Conservation (phyloP, 2,888 invertebrate genomes). For the Bombylius major region DNA sequence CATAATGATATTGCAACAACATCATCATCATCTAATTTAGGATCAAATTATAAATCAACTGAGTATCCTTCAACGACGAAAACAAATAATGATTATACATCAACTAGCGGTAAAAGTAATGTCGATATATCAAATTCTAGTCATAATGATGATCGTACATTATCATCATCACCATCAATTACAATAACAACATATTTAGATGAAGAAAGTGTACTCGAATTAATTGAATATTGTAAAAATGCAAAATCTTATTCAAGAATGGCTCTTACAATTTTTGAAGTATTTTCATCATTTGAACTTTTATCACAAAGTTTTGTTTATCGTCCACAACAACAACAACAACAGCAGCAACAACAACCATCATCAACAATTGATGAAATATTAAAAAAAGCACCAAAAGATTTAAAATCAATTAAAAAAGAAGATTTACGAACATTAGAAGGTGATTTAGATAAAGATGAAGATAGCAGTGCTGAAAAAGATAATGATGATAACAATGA, state of each 20-base stretch:
- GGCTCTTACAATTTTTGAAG: conserved; percentile 62
- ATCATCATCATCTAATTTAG: background rate
- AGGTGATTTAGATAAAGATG: conserved; percentile 77
- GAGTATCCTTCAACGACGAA: no score
- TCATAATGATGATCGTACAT: background rate
- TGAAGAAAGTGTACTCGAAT: conserved; percentile 58
- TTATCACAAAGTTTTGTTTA: conserved; percentile 58
- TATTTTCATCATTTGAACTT: conserved; percentile 56
- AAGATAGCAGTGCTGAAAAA: conserved; percentile 49
- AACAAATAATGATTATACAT: no score
- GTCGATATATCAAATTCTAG: background rate
- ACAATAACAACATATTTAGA: conserved; percentile 43
- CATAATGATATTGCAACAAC: background rate
- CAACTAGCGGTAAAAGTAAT: no score
- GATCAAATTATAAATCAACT: background rate
- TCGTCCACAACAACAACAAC: conserved; percentile 7
- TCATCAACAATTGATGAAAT: conserved; percentile 41
- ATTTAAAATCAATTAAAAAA: conserved; percentile 47
- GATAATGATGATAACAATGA: conserved; percentile 16
- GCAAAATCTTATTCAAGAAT: conserved; percentile 56
- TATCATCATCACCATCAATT: background rate
- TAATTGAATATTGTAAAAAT: conserved; percentile 62
- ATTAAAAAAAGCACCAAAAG: conserved; percentile 41
- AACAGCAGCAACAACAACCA: conserved; percentile 27
- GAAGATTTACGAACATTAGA: conserved; percentile 60